Conservation (phyloP, 1,140 invertebrate genomes). For the Euschistus heros region DNA sequence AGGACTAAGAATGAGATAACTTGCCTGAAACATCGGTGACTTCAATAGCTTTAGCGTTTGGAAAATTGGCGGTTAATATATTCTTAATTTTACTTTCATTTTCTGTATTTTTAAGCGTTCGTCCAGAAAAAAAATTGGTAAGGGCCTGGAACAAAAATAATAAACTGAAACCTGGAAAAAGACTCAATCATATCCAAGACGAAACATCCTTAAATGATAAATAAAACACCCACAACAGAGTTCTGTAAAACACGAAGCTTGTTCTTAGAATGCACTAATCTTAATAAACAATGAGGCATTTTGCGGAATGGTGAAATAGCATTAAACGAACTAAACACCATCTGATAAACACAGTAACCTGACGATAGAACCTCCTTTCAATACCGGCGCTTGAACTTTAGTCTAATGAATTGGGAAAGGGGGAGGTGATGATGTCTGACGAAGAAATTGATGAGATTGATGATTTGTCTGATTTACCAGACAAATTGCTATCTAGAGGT, state of each 20-base stretch:
- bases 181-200: no score
- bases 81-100: conserved; percentile 24
- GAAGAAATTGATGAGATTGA: conserved; percentile 14
- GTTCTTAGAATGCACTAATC: neutral
- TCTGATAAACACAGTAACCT: neutral
- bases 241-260: conserved; percentile 2
- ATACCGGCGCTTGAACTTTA: neutral
- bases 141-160: neutral
- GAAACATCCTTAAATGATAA: no score
- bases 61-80: conserved; percentile 23
- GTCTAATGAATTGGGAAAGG: neutral
- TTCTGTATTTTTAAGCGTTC: neutral
- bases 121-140: neutral
- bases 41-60: conserved; percentile 27
- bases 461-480: neutral
- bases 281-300: conserved; percentile 9
- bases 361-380: neutral
- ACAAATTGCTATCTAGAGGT: neutral
- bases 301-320: neutral
- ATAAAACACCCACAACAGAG: neutral
- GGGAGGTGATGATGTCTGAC: neutral
- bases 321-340: neutral
- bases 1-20: neutral
- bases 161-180: no score
- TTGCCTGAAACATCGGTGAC: conserved; percentile 27